A percentile compares a stretch with the other conserved stretches of the same genome.
phyloP scores from a whole-genome alignment of 2,113 vertebrate genomes.

The Chunga burmeisteri region DNA sequence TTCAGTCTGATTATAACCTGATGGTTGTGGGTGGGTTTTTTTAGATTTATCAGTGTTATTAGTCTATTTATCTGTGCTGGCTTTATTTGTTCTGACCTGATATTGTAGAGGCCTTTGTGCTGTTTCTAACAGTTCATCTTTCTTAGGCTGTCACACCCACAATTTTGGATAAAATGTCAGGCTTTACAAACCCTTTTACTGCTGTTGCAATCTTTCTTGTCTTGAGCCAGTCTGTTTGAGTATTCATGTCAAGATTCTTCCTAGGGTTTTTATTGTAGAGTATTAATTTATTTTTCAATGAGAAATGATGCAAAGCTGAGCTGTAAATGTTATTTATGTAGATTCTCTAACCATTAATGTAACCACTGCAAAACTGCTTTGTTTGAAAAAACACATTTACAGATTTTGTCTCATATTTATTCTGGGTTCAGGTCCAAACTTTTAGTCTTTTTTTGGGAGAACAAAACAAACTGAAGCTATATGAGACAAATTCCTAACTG shows the following conservation, averaged over 20 bases:
- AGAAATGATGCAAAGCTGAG: neutral
- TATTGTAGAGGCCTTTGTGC: neutral
- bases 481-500: neutral
- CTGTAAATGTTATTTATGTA: neutral
- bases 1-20: neutral
- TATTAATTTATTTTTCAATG: neutral
- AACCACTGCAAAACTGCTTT: neutral
- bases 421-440: neutral
- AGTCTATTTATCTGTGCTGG: neutral
- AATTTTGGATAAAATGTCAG: neutral
- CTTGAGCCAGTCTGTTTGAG: neutral
- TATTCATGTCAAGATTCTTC: neutral
- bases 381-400: neutral
- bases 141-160: neutral
- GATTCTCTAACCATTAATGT: neutral
- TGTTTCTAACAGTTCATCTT: neutral
- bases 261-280: neutral
- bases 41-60: neutral
- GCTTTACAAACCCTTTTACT: neutral
- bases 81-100: neutral
- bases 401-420: neutral
- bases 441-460: neutral
- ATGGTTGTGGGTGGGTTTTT: neutral
- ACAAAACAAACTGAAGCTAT: neutral
- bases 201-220: neutral